These are phyloP conservation scores for Eudasyphora cyanicolor DNA, from an alignment of 2,888 invertebrate genomes.

Conservation along the genomic window DNA sequence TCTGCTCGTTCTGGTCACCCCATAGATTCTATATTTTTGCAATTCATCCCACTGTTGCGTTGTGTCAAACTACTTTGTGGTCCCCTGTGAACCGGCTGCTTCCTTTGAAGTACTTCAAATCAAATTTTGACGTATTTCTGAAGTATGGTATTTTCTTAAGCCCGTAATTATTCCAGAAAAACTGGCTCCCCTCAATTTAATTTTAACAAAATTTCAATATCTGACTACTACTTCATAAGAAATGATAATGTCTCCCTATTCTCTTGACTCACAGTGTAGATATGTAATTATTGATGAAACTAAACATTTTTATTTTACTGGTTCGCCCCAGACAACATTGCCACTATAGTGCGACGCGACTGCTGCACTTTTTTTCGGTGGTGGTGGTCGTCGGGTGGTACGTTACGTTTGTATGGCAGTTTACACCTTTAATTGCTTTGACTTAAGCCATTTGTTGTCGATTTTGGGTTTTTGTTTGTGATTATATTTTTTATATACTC, in stretches of 20 bases:
- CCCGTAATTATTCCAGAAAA: too few relatives aligned
- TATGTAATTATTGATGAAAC: slow-evolving; percentile 14
- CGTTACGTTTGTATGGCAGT: slow-evolving; percentile 73
- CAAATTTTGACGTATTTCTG: too few relatives aligned
- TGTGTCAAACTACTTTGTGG: too few relatives aligned
- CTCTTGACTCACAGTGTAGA: neutral
- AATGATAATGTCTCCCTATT: neutral
- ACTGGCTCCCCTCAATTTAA: too few relatives aligned
- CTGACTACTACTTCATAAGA: too few relatives aligned
- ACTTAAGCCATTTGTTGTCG: slow-evolving; percentile 44
- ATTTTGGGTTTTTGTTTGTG: neutral
- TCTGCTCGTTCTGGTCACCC: too few relatives aligned
- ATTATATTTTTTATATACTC: slow-evolving; percentile 8
- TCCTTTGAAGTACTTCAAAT: too few relatives aligned
- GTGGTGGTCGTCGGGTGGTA: neutral
- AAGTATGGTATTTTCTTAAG: too few relatives aligned
- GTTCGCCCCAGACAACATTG: neutral
- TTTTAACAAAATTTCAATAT: too few relatives aligned
- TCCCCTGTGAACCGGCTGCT: too few relatives aligned
- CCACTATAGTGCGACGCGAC: neutral
- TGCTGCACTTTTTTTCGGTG: slow-evolving; percentile 43
- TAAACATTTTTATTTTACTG: slow-evolving; percentile 29
- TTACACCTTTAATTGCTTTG: slow-evolving; percentile 73
- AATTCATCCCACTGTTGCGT: too few relatives aligned
- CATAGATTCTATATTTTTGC: too few relatives aligned